phyloP scores from a whole-genome alignment of 2,888 invertebrate genomes.

The Patella caerulea region DNA sequence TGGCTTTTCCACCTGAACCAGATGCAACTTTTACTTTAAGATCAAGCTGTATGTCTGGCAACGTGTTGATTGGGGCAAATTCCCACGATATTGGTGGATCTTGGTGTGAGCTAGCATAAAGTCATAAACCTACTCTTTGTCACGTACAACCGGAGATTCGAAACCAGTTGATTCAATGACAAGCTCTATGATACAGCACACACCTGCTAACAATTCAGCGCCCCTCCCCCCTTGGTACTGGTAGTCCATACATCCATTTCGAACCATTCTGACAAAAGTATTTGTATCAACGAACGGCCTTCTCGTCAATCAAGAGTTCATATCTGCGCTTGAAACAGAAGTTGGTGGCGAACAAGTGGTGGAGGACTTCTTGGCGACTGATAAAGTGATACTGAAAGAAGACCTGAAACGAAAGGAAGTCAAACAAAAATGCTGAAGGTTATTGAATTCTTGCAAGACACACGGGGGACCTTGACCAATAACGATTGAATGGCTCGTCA shows the following conservation, averaged over 20 bases:
- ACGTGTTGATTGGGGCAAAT: no score
- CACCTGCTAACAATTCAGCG: no score
- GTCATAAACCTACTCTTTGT: no score
- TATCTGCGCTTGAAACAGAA: neutral
- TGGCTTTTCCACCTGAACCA: no score
- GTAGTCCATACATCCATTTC: no score
- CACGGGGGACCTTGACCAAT: neutral
- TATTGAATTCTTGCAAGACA: neutral
- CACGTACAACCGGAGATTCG: no score
- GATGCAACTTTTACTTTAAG: no score
- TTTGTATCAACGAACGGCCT: neutral
- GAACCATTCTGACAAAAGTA: neutral
- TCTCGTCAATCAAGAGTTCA: neutral
- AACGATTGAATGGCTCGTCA: neutral
- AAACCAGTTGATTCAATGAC: no score
- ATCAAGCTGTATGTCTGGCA: no score
- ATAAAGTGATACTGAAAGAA: neutral
- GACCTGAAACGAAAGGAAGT: neutral
- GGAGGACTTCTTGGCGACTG: neutral
- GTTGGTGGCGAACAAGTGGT: neutral
- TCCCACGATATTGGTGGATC: neutral
- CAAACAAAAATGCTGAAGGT: constrained; percentile 1
- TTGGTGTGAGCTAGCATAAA: neutral
- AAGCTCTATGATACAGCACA: no score
- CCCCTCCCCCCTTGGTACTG: no score